A percentile compares a stretch with the other conserved stretches of the same genome.
Conservation (phyloP, 2,888 invertebrate genomes). For the Flabesymbios commensalis region DNA sequence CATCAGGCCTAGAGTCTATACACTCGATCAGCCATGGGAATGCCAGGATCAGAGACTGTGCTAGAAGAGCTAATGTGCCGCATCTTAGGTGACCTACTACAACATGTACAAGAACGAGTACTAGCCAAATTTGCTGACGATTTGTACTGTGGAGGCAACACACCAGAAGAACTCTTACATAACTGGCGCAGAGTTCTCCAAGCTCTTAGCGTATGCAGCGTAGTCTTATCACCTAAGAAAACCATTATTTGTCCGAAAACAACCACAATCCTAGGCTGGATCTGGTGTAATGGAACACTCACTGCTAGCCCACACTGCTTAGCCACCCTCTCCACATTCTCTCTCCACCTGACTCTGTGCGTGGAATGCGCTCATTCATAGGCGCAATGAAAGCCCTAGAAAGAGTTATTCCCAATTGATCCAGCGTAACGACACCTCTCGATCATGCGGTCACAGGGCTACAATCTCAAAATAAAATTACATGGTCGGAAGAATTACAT, state of each 20-base stretch:
- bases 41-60: slow-evolving; percentile 30
- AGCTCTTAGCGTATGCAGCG: slow-evolving; percentile 12
- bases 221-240: not conserved
- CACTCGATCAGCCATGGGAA: slow-evolving; percentile 30
- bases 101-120: slow-evolving; percentile 21
- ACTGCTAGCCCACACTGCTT: slow-evolving; percentile 10
- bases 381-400: not conserved
- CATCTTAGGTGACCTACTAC: slow-evolving; percentile 26
- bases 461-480: not conserved
- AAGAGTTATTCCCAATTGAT: not conserved
- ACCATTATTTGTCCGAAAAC: slow-evolving; percentile 1
- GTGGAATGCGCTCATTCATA: slow-evolving; percentile 1
- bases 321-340: slow-evolving; percentile 1
- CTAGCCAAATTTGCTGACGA: slow-evolving; percentile 27
- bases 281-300: slow-evolving; percentile 4
- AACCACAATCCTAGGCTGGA: slow-evolving; percentile 9
- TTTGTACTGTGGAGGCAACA: slow-evolving; percentile 9
- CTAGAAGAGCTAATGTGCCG: slow-evolving; percentile 29
- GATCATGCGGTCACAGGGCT: not conserved
- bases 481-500: not conserved
- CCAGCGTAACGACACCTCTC: not conserved
- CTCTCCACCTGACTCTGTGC: not conserved
- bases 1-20: slow-evolving; percentile 12
- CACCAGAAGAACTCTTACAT: slow-evolving; percentile 12
- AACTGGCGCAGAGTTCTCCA: slow-evolving; percentile 28